phyloP scores from a whole-genome alignment of 2,797 vertebrate species.

The Cyprinella venusta region DNA sequence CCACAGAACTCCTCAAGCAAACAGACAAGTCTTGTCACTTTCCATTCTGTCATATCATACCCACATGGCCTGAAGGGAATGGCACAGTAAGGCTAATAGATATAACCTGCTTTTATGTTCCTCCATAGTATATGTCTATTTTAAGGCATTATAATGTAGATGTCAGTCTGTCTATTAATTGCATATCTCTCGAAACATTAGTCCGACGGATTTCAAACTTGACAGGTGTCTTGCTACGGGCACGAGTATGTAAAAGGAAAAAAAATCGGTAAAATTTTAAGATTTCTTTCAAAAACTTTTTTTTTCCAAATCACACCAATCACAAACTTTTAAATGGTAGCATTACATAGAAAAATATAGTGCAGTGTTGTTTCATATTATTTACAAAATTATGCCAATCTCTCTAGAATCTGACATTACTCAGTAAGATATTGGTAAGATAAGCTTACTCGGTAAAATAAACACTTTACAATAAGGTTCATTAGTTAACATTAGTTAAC shows the following conservation, averaged over 20 bases:
- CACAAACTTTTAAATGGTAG: background rate
- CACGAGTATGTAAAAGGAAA: too few relatives aligned
- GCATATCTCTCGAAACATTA: too few relatives aligned
- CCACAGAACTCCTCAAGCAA: constrained; percentile 1
- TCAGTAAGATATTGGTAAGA: background rate
- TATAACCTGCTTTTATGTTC: background rate
- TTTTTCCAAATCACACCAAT: background rate
- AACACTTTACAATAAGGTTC: too few relatives aligned
- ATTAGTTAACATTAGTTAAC: too few relatives aligned
- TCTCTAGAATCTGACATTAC: background rate
- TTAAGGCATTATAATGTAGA: background rate
- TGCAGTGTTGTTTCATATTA: background rate
- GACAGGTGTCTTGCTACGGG: too few relatives aligned
- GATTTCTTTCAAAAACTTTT: background rate
- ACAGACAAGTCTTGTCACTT: constrained; percentile 29
- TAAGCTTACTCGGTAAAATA: too few relatives aligned
- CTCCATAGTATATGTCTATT: background rate
- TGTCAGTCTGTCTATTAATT: too few relatives aligned
- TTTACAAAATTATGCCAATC: background rate
- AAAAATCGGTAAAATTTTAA: too few relatives aligned
- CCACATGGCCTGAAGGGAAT: constrained; percentile 3
- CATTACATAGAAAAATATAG: too few relatives aligned
- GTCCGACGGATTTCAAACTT: too few relatives aligned
- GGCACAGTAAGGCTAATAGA: background rate
- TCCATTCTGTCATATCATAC: constrained; percentile 33